Evolutionary conservation across 2,797 vertebrate genomes (phyloP), one percentile per base, ranked within the genome.

Genomic region (Ceryle rudis): DNA sequence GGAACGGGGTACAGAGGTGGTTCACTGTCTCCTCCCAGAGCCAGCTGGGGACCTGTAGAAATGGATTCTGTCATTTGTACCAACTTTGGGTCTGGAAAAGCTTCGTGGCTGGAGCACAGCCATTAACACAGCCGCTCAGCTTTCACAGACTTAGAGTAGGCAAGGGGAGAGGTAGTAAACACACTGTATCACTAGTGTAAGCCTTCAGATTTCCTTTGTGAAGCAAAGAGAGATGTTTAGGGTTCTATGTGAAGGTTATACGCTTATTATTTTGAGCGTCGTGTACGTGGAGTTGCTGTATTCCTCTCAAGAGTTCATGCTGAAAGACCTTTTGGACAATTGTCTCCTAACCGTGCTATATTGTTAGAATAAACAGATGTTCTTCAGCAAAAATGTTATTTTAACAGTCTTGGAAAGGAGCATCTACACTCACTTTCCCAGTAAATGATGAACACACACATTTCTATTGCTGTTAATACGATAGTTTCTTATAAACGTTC

Each of bases 231-330:
- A 23, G 0, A 0, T 25, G 35, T 35, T 74, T 57, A n/a, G 10
- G 47, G 23, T 49, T 25, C 23, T 66, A 9, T 74, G 12, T 1
- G 1, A 66, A 47, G 15, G 47, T 33, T 67, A 41, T 14, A 11
- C 1, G 2, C 22, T 44, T 0, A 0, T 46, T n/a, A 18, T 26
- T 73, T 72, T 54, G 46, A 55, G 21, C 4, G 0, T 12, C 61
- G 58, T 39, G 9, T 37, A 9, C 15, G 9, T 55, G 23, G 57
- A 29, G 62, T 51, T 80, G 44, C 52, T 54, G 11, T 51, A 29
- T 57, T 62, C 35, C 29, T 20, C 71, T 55, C 22, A 26, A 19
- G 41, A 28, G 47, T 60, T 66, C 51, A 31, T 28, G 28, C 1
- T 74, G 39, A 47, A 73, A 80, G 57, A 61, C 25, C 28, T 70